phyloP scores from a whole-genome alignment of 2,797 vertebrate species.

The Esox masquinongy region DNA sequence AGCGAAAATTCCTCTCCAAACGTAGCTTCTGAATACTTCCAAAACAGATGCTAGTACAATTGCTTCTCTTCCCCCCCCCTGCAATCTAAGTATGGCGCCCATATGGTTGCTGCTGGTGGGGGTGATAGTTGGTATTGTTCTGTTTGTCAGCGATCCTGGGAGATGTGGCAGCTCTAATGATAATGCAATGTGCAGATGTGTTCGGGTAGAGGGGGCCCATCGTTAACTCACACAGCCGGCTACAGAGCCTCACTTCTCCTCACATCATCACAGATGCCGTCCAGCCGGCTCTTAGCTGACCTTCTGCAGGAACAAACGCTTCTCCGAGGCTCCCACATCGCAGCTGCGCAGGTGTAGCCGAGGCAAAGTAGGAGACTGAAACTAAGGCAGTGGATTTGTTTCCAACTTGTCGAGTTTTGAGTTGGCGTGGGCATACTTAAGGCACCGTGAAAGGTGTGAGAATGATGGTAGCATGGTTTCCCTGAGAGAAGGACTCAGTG shows the following conservation, averaged over 20 bases:
- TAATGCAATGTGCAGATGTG: constrained; percentile 84
- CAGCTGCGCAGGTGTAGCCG: not conserved
- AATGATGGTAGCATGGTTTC: not conserved
- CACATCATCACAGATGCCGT: constrained; percentile 24
- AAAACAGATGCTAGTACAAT: constrained; percentile 79
- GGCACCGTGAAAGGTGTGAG: not conserved
- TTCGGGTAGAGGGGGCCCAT: constrained; percentile 67
- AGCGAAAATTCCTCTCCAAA: constrained; percentile 53
- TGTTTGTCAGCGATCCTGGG: constrained; percentile 83
- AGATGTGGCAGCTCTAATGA: constrained; percentile 77
- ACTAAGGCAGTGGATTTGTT: not conserved
- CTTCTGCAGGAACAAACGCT: constrained; percentile 3
- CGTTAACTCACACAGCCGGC: constrained; percentile 66
- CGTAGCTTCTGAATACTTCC: constrained; percentile 61
- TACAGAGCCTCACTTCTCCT: constrained; percentile 42
- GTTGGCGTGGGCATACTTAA: not conserved
- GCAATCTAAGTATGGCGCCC: constrained; percentile 71
- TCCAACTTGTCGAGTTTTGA: not conserved
- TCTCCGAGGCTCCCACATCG: constrained; percentile 2
- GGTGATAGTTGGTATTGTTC: constrained; percentile 84
- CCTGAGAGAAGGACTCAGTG: not conserved
- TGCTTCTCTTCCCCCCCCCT: constrained; percentile 46
- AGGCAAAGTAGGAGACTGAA: not conserved
- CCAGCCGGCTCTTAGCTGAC: not conserved
- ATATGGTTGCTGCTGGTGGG: constrained; percentile 83